Evolutionary conservation across 2,797 vertebrate genomes (phyloP).

Genomic region (Silurus lanzhouensis): DNA sequence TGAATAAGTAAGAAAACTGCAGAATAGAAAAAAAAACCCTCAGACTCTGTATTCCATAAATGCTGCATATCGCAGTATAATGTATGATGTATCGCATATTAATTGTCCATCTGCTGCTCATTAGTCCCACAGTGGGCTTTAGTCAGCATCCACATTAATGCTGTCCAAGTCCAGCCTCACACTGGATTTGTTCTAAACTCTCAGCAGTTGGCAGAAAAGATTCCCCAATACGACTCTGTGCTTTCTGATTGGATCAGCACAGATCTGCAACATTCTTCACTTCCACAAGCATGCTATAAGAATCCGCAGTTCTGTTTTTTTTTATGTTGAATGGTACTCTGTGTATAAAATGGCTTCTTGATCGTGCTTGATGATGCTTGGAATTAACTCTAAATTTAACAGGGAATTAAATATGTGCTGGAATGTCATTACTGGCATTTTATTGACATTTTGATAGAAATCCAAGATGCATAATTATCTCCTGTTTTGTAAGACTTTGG

Average conservation of each 20-base stretch:
- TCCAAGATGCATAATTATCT: slow-evolving; percentile 9
- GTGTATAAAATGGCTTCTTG: background rate
- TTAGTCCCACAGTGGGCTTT: background rate
- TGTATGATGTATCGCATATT: background rate
- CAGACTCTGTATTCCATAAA: background rate
- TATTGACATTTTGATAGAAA: slow-evolving; percentile 24
- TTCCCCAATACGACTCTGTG: background rate
- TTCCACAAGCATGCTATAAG: background rate
- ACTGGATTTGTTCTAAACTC: slow-evolving; percentile 4
- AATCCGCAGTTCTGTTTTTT: background rate
- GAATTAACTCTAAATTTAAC: background rate
- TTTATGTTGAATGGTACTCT: background rate
- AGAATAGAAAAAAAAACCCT: background rate
- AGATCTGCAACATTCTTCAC: background rate
- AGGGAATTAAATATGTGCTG: background rate
- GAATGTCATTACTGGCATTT: slow-evolving; percentile 25
- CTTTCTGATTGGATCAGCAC: background rate
- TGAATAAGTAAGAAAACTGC: background rate
- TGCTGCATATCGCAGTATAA: background rate
- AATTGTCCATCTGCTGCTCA: slow-evolving; percentile 10
- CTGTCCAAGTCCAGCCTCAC: background rate
- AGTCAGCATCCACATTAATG: background rate
- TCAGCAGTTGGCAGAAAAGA: slow-evolving; percentile 5
- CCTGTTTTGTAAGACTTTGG: background rate
- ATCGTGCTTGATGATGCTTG: background rate